phyloP scores from a whole-genome alignment of 2,113 vertebrate species.

The Apistogramma diplotaenia region DNA sequence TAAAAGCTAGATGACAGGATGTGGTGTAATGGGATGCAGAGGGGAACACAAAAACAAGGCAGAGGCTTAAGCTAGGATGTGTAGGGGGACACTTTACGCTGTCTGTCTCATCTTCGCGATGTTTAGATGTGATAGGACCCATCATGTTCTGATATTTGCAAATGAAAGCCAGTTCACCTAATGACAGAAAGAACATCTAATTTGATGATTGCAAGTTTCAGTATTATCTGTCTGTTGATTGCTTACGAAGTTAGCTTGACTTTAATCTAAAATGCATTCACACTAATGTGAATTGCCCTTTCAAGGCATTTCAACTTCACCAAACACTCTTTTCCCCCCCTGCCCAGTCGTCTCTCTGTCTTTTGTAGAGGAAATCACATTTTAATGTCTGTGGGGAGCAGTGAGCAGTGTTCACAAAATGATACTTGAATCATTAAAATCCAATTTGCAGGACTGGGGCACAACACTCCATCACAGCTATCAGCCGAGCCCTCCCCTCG shows the following conservation, averaged over 20 bases:
- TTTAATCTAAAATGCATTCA: neutral
- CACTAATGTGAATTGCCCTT: neutral
- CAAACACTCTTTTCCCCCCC: neutral
- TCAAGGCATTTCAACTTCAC: neutral
- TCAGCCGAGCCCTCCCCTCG: slow-evolving; percentile 17
- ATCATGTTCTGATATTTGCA: neutral
- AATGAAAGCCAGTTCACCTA: neutral
- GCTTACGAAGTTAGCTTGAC: neutral
- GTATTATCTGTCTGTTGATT: neutral
- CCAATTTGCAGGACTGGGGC: slow-evolving; percentile 43
- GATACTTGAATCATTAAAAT: slow-evolving; percentile 64
- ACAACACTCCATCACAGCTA: slow-evolving; percentile 47
- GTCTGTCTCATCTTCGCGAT: neutral
- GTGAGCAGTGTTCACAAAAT: slow-evolving; percentile 38
- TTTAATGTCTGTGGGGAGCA: slow-evolving; percentile 20
- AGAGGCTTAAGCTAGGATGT: neutral
- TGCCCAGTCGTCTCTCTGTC: neutral
- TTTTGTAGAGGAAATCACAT: slow-evolving; percentile 3
- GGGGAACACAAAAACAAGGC: neutral
- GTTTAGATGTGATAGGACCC: neutral
- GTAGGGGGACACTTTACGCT: neutral
- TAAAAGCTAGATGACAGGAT: neutral
- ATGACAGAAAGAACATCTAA: neutral
- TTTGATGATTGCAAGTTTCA: neutral
- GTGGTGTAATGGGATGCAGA: neutral